phyloP scores from a whole-genome alignment of 2,113 vertebrate genomes.

The Bufo bufo region DNA sequence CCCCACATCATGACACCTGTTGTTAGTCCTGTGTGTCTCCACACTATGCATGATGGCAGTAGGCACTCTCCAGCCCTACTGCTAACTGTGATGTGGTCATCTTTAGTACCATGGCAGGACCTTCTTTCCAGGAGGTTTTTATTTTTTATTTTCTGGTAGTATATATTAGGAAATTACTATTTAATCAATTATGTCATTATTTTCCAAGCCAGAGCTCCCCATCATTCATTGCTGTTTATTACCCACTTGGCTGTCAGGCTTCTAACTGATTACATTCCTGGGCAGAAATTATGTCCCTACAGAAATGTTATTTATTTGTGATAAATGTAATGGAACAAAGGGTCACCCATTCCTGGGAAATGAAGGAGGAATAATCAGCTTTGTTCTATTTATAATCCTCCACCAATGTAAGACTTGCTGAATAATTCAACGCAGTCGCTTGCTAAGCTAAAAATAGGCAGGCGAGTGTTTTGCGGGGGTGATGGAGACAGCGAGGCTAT shows the following conservation, averaged over 20 bases:
- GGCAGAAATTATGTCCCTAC: not conserved
- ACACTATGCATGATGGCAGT: too few species aligned
- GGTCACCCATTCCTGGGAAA: slow-evolving; percentile 20
- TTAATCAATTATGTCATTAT: not conserved
- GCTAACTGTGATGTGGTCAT: too few species aligned
- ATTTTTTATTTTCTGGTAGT: too few species aligned
- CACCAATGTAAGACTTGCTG: slow-evolving; percentile 54
- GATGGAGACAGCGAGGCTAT: slow-evolving; percentile 14
- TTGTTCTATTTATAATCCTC: slow-evolving; percentile 52
- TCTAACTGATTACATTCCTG: slow-evolving; percentile 23
- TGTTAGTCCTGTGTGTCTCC: too few species aligned
- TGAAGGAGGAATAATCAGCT: slow-evolving; percentile 44
- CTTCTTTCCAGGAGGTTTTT: too few species aligned
- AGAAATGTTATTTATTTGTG: slow-evolving; percentile 15
- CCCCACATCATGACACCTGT: too few species aligned
- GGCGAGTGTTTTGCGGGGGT: slow-evolving; percentile 34
- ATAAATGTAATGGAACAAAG: slow-evolving; percentile 2
- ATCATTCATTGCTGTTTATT: not conserved
- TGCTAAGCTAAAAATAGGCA: slow-evolving; percentile 52
- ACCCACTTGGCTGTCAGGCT: not conserved
- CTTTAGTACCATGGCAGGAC: too few species aligned
- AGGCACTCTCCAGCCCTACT: too few species aligned
- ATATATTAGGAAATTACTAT: not conserved
- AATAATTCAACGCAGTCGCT: slow-evolving; percentile 54
- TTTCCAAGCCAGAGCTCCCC: not conserved